Percentiles rank a stretch among this genome's conserved stretches.
phyloP scores from a whole-genome alignment of 2,113 vertebrate genomes.

The Pitta sordida region DNA sequence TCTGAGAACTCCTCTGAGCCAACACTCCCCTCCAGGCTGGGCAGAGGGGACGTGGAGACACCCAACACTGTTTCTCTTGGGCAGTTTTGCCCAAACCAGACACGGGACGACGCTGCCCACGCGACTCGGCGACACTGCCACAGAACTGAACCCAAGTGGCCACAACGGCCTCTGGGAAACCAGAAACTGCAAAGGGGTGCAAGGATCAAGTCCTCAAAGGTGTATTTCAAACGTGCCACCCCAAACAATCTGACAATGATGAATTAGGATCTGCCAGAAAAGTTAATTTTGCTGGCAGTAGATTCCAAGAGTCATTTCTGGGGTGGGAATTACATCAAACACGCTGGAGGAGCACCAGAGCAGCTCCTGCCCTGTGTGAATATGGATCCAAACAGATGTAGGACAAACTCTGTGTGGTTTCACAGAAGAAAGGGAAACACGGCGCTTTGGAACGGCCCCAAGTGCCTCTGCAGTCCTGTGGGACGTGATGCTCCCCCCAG shows the following conservation, averaged over 20 bases:
- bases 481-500: rapidly evolving
- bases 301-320: neutral
- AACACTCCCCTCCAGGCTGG: neutral
- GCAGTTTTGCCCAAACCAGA: neutral
- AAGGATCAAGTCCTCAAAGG: neutral
- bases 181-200: neutral
- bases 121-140: rapidly evolving
- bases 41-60: neutral
- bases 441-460: neutral
- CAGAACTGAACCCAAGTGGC: neutral
- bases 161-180: neutral
- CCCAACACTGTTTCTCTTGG: neutral
- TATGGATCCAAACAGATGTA: rapidly evolving
- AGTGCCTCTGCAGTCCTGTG: neutral
- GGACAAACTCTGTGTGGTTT: neutral
- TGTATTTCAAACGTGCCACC: neutral
- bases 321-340: neutral
- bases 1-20: neutral
- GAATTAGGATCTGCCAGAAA: neutral
- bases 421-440: neutral
- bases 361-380: neutral
- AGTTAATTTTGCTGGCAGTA: neutral
- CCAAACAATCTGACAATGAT: neutral
- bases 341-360: neutral
- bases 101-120: neutral